phyloP scores from a whole-genome alignment of 2,113 vertebrate species.

The Rana temporaria region DNA sequence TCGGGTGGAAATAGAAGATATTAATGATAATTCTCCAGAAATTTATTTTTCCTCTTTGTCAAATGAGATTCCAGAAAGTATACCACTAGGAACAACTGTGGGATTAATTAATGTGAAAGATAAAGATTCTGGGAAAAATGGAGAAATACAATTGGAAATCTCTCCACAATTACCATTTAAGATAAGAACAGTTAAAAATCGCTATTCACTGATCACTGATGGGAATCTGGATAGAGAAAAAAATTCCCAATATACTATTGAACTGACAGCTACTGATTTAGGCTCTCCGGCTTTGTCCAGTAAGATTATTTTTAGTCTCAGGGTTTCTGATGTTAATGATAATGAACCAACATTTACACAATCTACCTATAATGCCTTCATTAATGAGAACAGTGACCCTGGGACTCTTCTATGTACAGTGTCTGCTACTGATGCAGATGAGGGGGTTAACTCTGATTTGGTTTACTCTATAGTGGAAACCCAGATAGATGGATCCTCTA shows the following conservation, averaged over 20 bases:
- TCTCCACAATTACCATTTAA: constrained; percentile 44
- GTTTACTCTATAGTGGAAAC: constrained; percentile 78
- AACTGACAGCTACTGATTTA: constrained; percentile 70
- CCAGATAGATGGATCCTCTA: constrained; percentile 45
- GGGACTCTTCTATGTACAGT: constrained; percentile 70
- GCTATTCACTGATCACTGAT: constrained; percentile 76
- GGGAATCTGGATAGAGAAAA: constrained; percentile 72
- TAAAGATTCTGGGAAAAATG: constrained; percentile 75
- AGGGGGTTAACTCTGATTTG: constrained; percentile 74
- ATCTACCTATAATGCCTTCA: constrained; percentile 79
- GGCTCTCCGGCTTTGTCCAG: constrained; percentile 71
- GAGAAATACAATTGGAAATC: constrained; percentile 62
- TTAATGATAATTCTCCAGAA: constrained; percentile 81
- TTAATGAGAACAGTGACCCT: constrained; percentile 78
- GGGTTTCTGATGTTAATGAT: constrained; percentile 79
- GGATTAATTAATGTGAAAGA: constrained; percentile 77
- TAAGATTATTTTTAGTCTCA: constrained; percentile 68
- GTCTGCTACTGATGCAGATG: constrained; percentile 76
- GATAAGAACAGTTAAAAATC: constrained; percentile 76
- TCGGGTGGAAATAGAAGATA: constrained; percentile 74
- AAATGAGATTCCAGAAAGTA: constrained; percentile 62
- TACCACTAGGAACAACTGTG: constrained; percentile 70
- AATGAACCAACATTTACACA: constrained; percentile 74
- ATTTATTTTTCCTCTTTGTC: constrained; percentile 60
- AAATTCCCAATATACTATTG: constrained; percentile 72